Percentiles rank a stretch among this genome's conserved stretches.
phyloP scores from a whole-genome alignment of 2,797 vertebrate species.

The Sparus aurata region DNA sequence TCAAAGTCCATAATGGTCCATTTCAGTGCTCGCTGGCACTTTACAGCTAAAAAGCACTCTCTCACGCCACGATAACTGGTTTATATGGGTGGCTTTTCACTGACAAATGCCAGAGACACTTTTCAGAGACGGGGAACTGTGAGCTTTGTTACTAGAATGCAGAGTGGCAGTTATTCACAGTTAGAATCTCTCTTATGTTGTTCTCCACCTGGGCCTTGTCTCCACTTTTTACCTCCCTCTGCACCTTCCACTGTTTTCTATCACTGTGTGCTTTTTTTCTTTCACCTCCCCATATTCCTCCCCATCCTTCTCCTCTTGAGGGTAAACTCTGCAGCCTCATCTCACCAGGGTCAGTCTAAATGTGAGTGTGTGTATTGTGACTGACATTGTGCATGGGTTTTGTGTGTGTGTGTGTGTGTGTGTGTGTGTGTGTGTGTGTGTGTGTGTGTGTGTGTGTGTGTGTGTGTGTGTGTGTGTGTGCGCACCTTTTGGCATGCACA shows the following conservation, averaged over 20 bases:
- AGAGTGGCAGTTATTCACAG: conserved; percentile 62
- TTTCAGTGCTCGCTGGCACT: conserved; percentile 57
- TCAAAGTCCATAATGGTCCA: conserved; percentile 73
- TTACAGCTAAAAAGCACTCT: conserved; percentile 70
- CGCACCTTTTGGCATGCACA: conserved; percentile 18
- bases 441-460: not conserved
- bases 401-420: not conserved
- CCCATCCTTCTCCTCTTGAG: conserved; percentile 13
- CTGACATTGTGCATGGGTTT: conserved; percentile 20
- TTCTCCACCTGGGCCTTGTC: conserved; percentile 27
- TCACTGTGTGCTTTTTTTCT: conserved; percentile 21
- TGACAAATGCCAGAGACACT: conserved; percentile 68
- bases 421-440: not conserved
- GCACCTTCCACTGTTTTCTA: conserved; percentile 32
- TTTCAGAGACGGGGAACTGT: conserved; percentile 67
- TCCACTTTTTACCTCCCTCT: conserved; percentile 12
- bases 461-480: not conserved
- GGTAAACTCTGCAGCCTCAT: conserved; percentile 47
- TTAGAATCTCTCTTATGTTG: conserved; percentile 37
- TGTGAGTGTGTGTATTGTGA: conserved; percentile 26
- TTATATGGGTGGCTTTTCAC: conserved; percentile 72
- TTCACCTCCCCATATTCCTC: not conserved
- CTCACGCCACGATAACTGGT: conserved; percentile 68
- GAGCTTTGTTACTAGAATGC: conserved; percentile 54
- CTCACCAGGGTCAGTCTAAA: conserved; percentile 42